Evolutionary conservation across 2,113 vertebrate genomes (phyloP).

Genomic region (Plotosus lineatus): DNA sequence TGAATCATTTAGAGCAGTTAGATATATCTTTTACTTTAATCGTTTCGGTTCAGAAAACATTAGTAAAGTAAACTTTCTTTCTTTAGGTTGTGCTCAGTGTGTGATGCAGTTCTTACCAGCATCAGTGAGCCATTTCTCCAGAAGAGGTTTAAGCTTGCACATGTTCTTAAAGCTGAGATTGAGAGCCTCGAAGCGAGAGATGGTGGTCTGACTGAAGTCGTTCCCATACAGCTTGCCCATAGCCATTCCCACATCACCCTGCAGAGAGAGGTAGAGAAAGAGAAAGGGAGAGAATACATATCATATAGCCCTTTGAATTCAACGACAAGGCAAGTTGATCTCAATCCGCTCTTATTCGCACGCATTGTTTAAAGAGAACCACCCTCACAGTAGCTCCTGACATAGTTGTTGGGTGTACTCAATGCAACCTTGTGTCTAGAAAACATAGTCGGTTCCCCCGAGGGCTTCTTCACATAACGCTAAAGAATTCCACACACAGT

Average conservation of each 20-base stretch:
- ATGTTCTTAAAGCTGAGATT: slow-evolving; percentile 97
- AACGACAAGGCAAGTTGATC: not conserved
- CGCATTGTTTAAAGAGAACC: not conserved
- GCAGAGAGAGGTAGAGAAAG: not conserved
- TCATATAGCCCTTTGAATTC: not conserved
- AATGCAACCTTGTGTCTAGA: not conserved
- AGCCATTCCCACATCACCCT: slow-evolving; percentile 90
- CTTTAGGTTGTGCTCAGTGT: not conserved
- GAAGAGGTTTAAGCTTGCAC: slow-evolving; percentile 92
- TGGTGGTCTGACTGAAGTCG: slow-evolving; percentile 93
- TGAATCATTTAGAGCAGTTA: not conserved
- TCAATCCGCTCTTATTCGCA: not conserved
- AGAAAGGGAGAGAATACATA: not conserved
- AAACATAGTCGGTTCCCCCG: not conserved
- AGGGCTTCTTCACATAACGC: not conserved
- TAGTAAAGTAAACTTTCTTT: not conserved
- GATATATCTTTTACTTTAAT: not conserved
- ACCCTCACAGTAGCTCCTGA: too few species aligned
- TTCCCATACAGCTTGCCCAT: slow-evolving; percentile 95
- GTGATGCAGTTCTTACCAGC: slow-evolving; percentile 72
- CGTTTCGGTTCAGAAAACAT: not conserved
- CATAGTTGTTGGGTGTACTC: not conserved
- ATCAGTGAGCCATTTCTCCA: slow-evolving; percentile 93
- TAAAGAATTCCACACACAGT: not conserved
- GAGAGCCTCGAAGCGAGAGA: slow-evolving; percentile 92